A percentile compares a stretch with the other conserved stretches of the same genome.
Conservation (phyloP, 1,140 invertebrate species). For the Pemphigus obesinymphae region DNA sequence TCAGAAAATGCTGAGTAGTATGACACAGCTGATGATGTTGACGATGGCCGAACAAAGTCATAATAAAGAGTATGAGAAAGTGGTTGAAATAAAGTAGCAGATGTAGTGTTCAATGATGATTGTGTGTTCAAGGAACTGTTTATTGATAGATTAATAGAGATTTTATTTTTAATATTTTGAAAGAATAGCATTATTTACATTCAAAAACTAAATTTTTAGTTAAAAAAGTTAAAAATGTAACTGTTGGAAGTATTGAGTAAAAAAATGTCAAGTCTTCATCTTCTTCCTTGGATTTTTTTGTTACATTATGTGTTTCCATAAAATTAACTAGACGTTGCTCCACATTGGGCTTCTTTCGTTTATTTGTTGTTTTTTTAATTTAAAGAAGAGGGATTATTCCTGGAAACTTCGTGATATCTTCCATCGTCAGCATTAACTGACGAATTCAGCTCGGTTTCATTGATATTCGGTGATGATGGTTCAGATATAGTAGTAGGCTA, state of each 20-base stretch:
- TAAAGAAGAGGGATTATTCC: neutral
- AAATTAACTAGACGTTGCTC: neutral
- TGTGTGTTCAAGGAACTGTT: neutral
- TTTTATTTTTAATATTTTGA: constrained; percentile 19
- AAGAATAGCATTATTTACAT: too few relatives aligned
- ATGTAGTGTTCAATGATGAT: neutral
- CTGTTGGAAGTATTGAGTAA: constrained; percentile 9
- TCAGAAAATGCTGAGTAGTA: too few relatives aligned
- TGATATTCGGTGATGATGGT: neutral
- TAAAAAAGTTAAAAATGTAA: too few relatives aligned
- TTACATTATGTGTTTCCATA: neutral
- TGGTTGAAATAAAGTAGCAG: neutral
- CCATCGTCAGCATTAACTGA: neutral
- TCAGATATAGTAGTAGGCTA: neutral
- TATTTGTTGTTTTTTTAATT: neutral
- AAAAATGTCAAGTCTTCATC: constrained; percentile 26
- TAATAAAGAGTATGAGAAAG: neutral
- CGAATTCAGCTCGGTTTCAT: constrained; percentile 12
- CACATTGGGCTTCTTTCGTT: neutral
- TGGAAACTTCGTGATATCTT: neutral
- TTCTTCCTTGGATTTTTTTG: neutral
- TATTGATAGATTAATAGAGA: neutral
- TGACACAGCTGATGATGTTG: too few relatives aligned
- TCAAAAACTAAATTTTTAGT: too few relatives aligned
- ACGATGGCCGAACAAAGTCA: neutral